A percentile compares a stretch with the other conserved stretches of the same genome.
These are phyloP conservation scores for Melanotaenia boesemani DNA, from an alignment of 2,797 vertebrate genomes.

Conservation along the genomic window DNA sequence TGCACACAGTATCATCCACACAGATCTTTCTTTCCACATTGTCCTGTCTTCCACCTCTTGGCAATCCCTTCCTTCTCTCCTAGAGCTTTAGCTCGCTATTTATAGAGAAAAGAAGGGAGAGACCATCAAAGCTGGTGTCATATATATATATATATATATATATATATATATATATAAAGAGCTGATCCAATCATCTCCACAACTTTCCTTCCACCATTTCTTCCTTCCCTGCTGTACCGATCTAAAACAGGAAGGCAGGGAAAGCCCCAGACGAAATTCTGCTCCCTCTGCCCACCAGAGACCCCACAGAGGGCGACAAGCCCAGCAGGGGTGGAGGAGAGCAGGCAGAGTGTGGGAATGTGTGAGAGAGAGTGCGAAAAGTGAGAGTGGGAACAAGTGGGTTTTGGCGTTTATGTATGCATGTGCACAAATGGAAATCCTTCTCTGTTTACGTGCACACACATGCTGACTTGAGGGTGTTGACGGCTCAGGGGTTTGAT, in stretches of 20 bases:
- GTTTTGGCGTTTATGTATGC: conserved; percentile 53
- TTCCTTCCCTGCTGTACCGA: conserved; percentile 63
- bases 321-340: conserved; percentile 36
- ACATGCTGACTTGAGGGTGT: conserved; percentile 40
- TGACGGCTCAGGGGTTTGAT: conserved; percentile 58
- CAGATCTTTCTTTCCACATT: conserved; percentile 49
- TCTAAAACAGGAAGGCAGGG: conserved; percentile 76
- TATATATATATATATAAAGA: conserved; percentile 53
- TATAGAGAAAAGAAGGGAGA: conserved; percentile 76
- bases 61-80: conserved; percentile 54
- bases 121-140: conserved; percentile 82
- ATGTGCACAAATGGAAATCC: conserved; percentile 38
- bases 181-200: conserved; percentile 70
- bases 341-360: conserved; percentile 57
- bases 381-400: conserved; percentile 29
- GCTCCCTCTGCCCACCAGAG: conserved; percentile 63
- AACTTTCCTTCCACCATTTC: conserved; percentile 55
- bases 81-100: conserved; percentile 77
- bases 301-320: conserved; percentile 43
- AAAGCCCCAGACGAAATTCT: conserved; percentile 77
- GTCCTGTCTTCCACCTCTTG: conserved; percentile 57
- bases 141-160: conserved; percentile 56
- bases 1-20: conserved; percentile 42
- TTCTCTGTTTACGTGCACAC: conserved; percentile 28
- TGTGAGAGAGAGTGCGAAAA: conserved; percentile 56